A percentile compares a stretch with the other conserved stretches of the same genome.
phyloP scores from a whole-genome alignment of 1,140 invertebrate species.

The Thrips palmi region DNA sequence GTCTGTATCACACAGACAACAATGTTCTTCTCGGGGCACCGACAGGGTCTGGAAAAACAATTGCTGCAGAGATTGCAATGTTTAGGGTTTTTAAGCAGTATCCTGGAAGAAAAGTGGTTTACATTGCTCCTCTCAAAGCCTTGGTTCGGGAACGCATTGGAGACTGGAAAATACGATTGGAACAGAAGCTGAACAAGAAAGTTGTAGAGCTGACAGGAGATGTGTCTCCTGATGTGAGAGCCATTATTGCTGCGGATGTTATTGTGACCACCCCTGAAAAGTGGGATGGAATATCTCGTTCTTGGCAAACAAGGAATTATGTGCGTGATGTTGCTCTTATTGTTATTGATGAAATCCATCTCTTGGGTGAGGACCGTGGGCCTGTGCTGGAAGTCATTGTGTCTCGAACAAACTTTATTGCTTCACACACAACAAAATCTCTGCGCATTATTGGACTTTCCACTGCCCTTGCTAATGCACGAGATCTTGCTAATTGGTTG shows the following conservation, averaged over 20 bases:
- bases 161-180: conserved; percentile 88
- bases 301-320: conserved; percentile 92
- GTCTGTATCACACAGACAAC: conserved; percentile 84
- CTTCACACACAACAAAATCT: conserved; percentile 56
- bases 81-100: conserved; percentile 77
- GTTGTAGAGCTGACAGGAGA: conserved; percentile 96
- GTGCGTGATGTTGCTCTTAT: conserved; percentile 85
- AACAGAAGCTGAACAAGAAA: conserved; percentile 55
- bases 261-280: conserved; percentile 99
- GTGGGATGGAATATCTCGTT: conserved; percentile 96
- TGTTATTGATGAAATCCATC: conserved; percentile 96
- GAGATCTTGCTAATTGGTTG: conserved; percentile 93
- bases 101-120: conserved; percentile 81
- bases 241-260: conserved; percentile 67
- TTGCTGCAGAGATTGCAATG: conserved; percentile 94
- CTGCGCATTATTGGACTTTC: conserved; percentile 88
- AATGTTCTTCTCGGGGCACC: conserved; percentile 94
- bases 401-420: conserved; percentile 77
- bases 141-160: conserved; percentile 88
- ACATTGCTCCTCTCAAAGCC: conserved; percentile 97
- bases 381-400: conserved; percentile 73
- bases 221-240: conserved; percentile 77
- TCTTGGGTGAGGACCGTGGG: conserved; percentile 77
- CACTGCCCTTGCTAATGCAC: conserved; percentile 93
- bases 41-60: conserved; percentile 97